These are phyloP conservation scores for Parochlus steinenii DNA, from an alignment of 2,888 invertebrate species.

Conservation along the genomic window DNA sequence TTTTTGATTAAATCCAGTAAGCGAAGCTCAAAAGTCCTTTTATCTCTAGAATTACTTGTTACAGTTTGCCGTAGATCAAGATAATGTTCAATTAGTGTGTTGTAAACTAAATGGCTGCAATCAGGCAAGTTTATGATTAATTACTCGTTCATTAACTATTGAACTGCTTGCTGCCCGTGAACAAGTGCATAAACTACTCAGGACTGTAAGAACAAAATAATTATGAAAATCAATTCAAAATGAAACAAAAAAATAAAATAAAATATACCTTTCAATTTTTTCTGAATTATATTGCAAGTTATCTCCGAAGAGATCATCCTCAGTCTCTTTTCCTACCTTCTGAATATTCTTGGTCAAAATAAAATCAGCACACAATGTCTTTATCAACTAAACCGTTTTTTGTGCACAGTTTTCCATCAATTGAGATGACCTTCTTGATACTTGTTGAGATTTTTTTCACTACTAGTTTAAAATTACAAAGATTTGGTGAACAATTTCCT, in stretches of 20 bases:
- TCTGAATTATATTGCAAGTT: too few species aligned
- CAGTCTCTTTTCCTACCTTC: constrained; percentile 12
- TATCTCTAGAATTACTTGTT: constrained; percentile 13
- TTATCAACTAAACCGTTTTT: constrained; percentile 65
- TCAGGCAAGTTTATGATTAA: constrained; percentile 42
- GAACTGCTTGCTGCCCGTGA: constrained; percentile 51
- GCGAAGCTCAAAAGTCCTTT: constrained; percentile 15
- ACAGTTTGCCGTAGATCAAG: constrained; percentile 53
- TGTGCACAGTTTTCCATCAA: constrained; percentile 62
- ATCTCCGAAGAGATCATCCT: too few species aligned
- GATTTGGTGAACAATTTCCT: too few species aligned
- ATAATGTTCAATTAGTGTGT: constrained; percentile 75
- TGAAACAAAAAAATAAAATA: too few species aligned
- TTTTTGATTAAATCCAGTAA: constrained; percentile 41
- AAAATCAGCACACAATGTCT: constrained; percentile 29
- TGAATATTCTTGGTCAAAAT: constrained; percentile 10
- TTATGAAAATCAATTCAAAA: too few species aligned
- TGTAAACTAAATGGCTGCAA: constrained; percentile 53
- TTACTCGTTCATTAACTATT: constrained; percentile 73
- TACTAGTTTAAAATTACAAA: too few species aligned
- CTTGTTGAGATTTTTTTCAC: too few species aligned
- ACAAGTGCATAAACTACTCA: constrained; percentile 61
- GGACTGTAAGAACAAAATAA: too few species aligned
- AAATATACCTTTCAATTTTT: too few species aligned
- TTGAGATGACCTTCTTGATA: too few species aligned